Evolutionary conservation across 2,888 invertebrate genomes (phyloP).

Genomic region (Celastrina argiolus): DNA sequence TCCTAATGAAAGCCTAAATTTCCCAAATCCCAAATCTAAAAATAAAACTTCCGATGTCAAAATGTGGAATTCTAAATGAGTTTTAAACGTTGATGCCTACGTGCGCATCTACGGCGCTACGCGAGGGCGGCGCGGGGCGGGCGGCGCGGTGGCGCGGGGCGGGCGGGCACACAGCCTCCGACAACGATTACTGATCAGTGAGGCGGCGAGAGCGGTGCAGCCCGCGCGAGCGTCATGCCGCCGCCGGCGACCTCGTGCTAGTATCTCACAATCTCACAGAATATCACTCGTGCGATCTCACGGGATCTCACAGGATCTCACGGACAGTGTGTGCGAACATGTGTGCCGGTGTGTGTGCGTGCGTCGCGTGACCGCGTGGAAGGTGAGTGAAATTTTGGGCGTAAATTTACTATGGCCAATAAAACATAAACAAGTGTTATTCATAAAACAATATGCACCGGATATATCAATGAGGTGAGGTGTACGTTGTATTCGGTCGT

Average conservation of each 20-base stretch:
- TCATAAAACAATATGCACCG: background rate
- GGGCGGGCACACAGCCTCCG: constrained; percentile 72
- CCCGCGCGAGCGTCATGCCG: constrained; percentile 55
- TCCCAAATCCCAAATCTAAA: background rate
- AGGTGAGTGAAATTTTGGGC: constrained; percentile 46
- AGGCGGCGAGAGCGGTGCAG: constrained; percentile 70
- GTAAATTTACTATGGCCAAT: background rate
- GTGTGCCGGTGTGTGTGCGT: constrained; percentile 48
- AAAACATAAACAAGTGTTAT: background rate
- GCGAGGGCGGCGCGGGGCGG: constrained; percentile 59
- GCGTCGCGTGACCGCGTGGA: constrained; percentile 37
- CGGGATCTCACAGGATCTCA: background rate
- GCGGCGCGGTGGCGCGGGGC: constrained; percentile 39
- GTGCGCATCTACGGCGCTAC: constrained; percentile 34
- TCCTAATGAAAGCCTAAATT: background rate
- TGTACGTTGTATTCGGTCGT: too few species aligned
- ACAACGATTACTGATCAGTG: constrained; percentile 80
- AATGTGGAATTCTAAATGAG: background rate
- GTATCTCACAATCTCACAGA: constrained; percentile 13
- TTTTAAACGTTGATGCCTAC: constrained; percentile 32
- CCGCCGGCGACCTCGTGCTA: constrained; percentile 46
- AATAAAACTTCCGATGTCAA: background rate
- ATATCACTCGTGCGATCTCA: background rate
- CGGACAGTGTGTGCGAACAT: constrained; percentile 46
- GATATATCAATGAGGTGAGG: background rate